Base-by-base conservation (phyloP, 1,140 invertebrate genomes). In the Acarapis woodi region DNA sequence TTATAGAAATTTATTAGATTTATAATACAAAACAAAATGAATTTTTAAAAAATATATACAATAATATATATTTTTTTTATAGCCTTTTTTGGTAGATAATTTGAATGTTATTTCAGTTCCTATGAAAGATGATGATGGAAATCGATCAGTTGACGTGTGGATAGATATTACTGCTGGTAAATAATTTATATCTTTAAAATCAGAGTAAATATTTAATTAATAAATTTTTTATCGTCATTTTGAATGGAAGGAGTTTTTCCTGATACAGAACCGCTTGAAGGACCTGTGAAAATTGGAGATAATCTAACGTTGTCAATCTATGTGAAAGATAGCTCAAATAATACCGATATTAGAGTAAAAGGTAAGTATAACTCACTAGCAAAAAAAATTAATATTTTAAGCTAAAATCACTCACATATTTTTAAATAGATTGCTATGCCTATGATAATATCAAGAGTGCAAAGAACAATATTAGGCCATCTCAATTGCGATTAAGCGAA, bases 11-110 rank as follows among this genome's bases (percentile, higher is more conserved):
- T n/a, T n/a, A n/a, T n/a, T n/a, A n/a, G n/a, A n/a, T 85, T 83
- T 52, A 18, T 23, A 12, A 23, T 42, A 2, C 19, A 38, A n/a
- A 24, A 38, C 25, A 37, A 42, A 14, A 20, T 35, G n/a, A 79
- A 85, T 49, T 82, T 77, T 54, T 85, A 38, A 23, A 78, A 83
- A 54, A 85, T 85, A 54, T 73, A 75, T 1, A n/a, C n/a, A n/a
- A n/a, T n/a, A n/a, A n/a, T n/a, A n/a, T n/a, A n/a, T n/a, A n/a
- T 77, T 87, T 19, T 79, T 78, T 4, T 83, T 87, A 59, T 62
- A 76, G 46, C 78, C 78, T 10, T 83, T 83, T 67, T 46, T 54
- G 38, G 78, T 87, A 14, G 78, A 85, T 52, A 83, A 79, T 73
- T 51, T 87, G 39, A 73, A 85, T 49, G 78, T 77, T 0, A 77